Evolutionary conservation across 2,113 vertebrate genomes (phyloP), one percentile per base, ranked within the genome.

Genomic region (Piprites chloris): DNA sequence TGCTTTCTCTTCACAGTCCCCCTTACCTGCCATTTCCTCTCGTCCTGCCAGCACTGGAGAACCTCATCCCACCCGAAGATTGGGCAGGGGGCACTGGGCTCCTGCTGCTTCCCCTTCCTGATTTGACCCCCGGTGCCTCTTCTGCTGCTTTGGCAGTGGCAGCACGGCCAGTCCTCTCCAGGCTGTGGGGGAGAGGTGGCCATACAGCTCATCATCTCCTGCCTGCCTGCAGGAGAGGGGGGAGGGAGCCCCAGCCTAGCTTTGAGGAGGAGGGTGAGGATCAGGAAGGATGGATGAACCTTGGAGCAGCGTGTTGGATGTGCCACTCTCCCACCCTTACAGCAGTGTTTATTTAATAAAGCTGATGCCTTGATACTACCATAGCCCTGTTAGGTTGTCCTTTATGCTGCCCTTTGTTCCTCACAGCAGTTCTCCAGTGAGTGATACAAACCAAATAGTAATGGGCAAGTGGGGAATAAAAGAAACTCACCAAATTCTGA

Each of bases 61-160:
- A 2, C 37, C 27, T 75, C 22, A 42, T 30, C 18, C 56, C 69
- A 61, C 23, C 23, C 76, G 44, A 35, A 62, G 39, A 26, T 3
- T 24, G 81, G 19, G 16, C 9, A 27, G 26, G 39, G 37, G 16
- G 2, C 42, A 17, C 49, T n/a, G 74, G 53, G 47, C 12, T 28
- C 33, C 27, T 39, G 19, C 67, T 71, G 32, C 56, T 53, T 75
- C 41, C 33, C 14, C 12, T 6, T 66, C 17, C 19, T 66, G 18
- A 6, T 72, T 18, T 5, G 6, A 13, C 16, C 23, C 49, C 11
- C 3, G 9, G 15, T 53, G n/a, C 21, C 15, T n/a, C 22, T 14
- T 33, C 12, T 37, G 4, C 32, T 32, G 30, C 53, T 47, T 11
- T 18, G 28, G 27, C 24, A 16, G 33, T 0, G 0, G 27, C 59